These are phyloP conservation scores for Parnassius smintheus DNA, from an alignment of 2,888 invertebrate species.

Conservation along the genomic window DNA sequence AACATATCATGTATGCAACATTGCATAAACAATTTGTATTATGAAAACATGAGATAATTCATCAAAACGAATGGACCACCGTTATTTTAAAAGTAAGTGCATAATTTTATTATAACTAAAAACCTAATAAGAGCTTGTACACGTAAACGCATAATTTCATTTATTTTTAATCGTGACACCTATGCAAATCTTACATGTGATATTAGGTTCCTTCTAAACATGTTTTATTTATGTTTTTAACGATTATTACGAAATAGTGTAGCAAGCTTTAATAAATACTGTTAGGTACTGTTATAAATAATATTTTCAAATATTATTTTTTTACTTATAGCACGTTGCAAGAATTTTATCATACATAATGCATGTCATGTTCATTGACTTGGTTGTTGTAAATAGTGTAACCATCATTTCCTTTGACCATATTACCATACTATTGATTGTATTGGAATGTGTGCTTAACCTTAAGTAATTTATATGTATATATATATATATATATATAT, in stretches of 20 bases:
- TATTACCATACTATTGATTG: too few species aligned
- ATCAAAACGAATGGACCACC: constrained; percentile 61
- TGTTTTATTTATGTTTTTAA: neutral
- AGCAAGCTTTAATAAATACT: too few species aligned
- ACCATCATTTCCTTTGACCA: too few species aligned
- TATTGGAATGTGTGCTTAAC: too few species aligned
- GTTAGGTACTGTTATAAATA: too few species aligned
- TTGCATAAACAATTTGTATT: constrained; percentile 3
- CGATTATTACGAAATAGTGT: too few species aligned
- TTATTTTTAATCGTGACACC: constrained; percentile 32
- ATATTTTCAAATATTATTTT: too few species aligned
- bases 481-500: too few species aligned
- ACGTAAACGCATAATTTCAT: neutral
- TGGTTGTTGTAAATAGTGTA: neutral
- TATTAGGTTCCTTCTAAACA: neutral
- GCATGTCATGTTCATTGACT: constrained; percentile 4
- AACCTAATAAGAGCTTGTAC: neutral
- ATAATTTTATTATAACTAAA: neutral
- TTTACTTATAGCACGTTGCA: too few species aligned
- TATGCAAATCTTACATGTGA: constrained; percentile 34
- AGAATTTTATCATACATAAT: constrained; percentile 6
- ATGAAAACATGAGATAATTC: constrained; percentile 26
- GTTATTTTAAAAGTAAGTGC: constrained; percentile 56
- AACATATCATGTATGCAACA: constrained; percentile 1
- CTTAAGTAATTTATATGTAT: too few species aligned